Base-by-base conservation (phyloP, 2,797 vertebrate genomes). In the Betta splendens region DNA sequence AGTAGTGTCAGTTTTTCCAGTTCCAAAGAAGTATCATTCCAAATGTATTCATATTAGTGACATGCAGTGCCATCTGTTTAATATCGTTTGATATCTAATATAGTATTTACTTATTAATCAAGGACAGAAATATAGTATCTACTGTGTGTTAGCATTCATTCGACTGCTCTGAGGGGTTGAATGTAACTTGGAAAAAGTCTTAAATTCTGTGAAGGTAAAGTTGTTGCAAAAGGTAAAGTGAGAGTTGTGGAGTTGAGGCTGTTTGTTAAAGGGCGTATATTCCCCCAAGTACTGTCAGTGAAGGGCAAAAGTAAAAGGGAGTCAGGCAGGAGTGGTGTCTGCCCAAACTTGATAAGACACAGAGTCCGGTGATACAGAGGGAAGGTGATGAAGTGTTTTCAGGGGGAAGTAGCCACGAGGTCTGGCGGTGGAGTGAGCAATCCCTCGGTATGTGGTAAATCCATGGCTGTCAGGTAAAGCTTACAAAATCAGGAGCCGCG, bases 391-490 rank as follows among this genome's bases (percentile, higher is more conserved):
- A 33, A 33, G n/a, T 18, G 7, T 9, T 23, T 25, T 52, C 11
- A 49, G 32, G 37, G 33, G 2, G 9, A 20, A 33, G 16, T 25
- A 39, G 21, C 6, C 25, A 17, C 37, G 45, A 37, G 35, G 43
- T 42, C 36, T 55, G 38, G 22, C 48, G 40, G 11, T 43, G n/a
- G 31, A 39, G 13, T 31, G 10, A 48, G 43, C 49, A 53, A 48
- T 42, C 15, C n/a, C 45, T 45, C 38, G 43, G 28, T 39, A 50
- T 49, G 37, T 38, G 21, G 23, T 25, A 8, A 42, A 35, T 36
- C 37, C 36, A 21, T 23, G 33, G 35, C 22, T 1, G 5, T 7
- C 16, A 22, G 29, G n/a, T 5, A 9, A 28, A 21, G 21, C 16
- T 20, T 44, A 22, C 31, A n/a, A 32, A 39, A 45, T 42, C 31